A percentile compares a stretch with the other conserved stretches of the same genome.
These are phyloP conservation scores for Scomber colias DNA, from an alignment of 2,113 vertebrate species.

Conservation along the genomic window DNA sequence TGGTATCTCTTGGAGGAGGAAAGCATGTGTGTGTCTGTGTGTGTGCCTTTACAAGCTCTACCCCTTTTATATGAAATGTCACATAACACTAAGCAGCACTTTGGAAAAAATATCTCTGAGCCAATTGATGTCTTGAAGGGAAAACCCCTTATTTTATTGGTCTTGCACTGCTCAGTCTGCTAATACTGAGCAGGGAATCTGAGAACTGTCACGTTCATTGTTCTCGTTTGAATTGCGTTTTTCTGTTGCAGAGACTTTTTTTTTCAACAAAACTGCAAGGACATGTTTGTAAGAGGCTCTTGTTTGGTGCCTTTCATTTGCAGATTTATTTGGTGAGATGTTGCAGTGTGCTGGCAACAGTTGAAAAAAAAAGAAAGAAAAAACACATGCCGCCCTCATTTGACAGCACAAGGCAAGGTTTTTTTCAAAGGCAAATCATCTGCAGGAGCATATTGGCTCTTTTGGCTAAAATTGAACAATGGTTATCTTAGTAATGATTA, in stretches of 20 bases:
- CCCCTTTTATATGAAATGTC: constrained; percentile 17
- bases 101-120: neutral
- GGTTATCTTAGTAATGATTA: constrained; percentile 18
- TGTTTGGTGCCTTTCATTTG: constrained; percentile 47
- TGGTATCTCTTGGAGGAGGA: constrained; percentile 42
- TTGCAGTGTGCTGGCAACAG: constrained; percentile 43
- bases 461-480: constrained; percentile 21
- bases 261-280: constrained; percentile 36
- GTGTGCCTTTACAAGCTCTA: constrained; percentile 33
- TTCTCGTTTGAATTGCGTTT: constrained; percentile 21
- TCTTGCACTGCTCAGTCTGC: neutral
- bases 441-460: constrained; percentile 13
- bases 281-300: constrained; percentile 21
- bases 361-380: neutral
- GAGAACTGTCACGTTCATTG: constrained; percentile 14
- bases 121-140: constrained; percentile 19
- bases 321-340: constrained; percentile 50
- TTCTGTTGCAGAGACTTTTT: neutral
- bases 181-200: neutral
- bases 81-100: constrained; percentile 39
- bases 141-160: constrained; percentile 24
- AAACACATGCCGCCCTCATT: constrained; percentile 45
- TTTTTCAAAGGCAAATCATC: neutral
- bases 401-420: constrained; percentile 22
- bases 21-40: constrained; percentile 24